Percentiles rank a stretch among this genome's conserved stretches.
phyloP scores from a whole-genome alignment of 1,140 invertebrate genomes.

The Lethocerus indicus region DNA sequence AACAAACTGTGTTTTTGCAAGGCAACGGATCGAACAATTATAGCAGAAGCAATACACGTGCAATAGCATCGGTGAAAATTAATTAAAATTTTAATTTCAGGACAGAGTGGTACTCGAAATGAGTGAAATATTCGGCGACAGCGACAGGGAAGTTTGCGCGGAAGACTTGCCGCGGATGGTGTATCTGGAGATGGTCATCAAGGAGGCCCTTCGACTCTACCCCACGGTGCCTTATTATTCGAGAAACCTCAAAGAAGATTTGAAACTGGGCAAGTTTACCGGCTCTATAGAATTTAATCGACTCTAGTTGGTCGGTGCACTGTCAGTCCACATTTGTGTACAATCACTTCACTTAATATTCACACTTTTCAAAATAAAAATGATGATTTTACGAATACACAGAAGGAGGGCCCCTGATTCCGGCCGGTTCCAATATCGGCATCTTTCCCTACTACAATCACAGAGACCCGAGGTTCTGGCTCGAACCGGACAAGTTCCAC shows the following conservation, averaged over 20 bases:
- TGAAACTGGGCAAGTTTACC: conserved; percentile 38
- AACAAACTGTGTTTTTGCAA: no score
- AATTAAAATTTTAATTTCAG: no score
- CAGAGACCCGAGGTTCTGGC: conserved; percentile 31
- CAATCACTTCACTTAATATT: no score
- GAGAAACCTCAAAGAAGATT: conserved; percentile 37
- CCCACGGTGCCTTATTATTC: conserved; percentile 43
- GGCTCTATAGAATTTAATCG: no score
- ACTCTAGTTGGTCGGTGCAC: no score
- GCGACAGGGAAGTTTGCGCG: conserved; percentile 25
- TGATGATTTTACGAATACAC: no score
- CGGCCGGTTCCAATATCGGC: conserved; percentile 29
- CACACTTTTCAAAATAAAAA: no score
- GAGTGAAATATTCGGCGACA: conserved; percentile 30
- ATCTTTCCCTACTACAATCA: conserved; percentile 35
- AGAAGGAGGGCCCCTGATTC: conserved; percentile 21
- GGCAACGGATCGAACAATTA: no score
- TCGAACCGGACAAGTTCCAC: conserved; percentile 48
- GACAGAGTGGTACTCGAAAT: conserved; percentile 38
- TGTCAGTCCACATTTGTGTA: no score
- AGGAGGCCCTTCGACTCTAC: conserved; percentile 41
- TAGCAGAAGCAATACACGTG: no score
- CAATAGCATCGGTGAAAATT: no score
- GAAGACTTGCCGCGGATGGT: conserved; percentile 36
- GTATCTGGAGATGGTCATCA: conserved; percentile 41